Base-by-base conservation (phyloP, 1,140 invertebrate genomes). In the Neodiprion lecontei region DNA sequence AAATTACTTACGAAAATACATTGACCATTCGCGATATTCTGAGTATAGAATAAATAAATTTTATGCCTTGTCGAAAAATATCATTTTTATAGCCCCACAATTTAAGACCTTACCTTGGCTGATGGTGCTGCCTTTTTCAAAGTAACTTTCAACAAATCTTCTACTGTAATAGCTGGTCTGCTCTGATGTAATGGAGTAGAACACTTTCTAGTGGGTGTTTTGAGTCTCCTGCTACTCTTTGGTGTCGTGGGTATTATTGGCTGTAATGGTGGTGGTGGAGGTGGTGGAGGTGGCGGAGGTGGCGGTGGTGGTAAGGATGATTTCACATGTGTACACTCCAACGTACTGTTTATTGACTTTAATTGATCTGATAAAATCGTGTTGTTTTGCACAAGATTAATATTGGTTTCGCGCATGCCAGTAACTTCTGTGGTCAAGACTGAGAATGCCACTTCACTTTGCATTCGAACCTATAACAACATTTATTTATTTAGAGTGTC, bases 61-160 rank as follows among this genome's bases (percentile, higher is more conserved):
- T 40, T 40, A 40, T 40, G 28, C 28, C 28, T 40, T 40, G 28
- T 40, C 28, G 5, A 40, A 40, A 40, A 40, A 40, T 40, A 40
- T 40, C 28, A 40, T 40, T 40, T 40, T 66, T 65, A 28, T 40
- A 5, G 28, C 28, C 28, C 28, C 28, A 40, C 48, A 48, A 69
- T 12, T 68, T 69, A 14, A 53, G 71, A 65, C 49, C 71, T 53
- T 81, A 85, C 80, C 68, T 83, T 85, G 48, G 74, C 66, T 61
- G 70, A 79, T 47, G 78, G 79, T 4, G 81, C 79, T 17, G 82
- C 83, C 74, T 87, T 87, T 74, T 80, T 86, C 21, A 87, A 67
- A 9, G 81, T 87, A 23, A 87, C 83, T 79, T 86, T 88, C 23
- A 84, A 23, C 28, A 88, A 76, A 80, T 87, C 86, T 47, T 88